Conservation (phyloP, 2,113 vertebrate species). For the Rattus norvegicus region DNA sequence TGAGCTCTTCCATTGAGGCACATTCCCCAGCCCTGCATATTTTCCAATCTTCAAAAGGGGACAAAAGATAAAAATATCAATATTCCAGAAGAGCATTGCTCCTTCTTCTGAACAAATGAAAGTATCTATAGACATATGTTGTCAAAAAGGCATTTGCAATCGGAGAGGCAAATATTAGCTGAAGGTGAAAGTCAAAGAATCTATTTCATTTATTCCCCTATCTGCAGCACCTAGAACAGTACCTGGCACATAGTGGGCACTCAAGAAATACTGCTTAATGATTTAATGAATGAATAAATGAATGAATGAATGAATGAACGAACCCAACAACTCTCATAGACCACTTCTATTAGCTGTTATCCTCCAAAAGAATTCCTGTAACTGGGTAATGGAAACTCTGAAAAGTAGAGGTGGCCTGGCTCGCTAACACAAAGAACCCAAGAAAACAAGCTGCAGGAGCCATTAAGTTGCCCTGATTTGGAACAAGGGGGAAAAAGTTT, state of each 20-base stretch:
- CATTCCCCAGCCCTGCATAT: not conserved
- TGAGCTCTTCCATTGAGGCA: not conserved
- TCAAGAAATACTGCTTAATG: constrained; percentile 52
- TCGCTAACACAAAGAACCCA: constrained; percentile 42
- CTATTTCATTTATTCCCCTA: constrained; percentile 43
- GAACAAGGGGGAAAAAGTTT: constrained; percentile 2
- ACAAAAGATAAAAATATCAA: constrained; percentile 40
- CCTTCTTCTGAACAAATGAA: constrained; percentile 47
- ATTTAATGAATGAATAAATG: constrained; percentile 37
- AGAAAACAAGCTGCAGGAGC: constrained; percentile 38
- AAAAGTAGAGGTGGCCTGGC: not conserved
- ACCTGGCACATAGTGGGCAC: constrained; percentile 79
- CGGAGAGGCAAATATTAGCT: constrained; percentile 51
- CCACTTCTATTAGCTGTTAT: constrained; percentile 37
- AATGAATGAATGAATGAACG: constrained; percentile 18
- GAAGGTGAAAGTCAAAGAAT: constrained; percentile 33
- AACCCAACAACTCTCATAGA: not conserved
- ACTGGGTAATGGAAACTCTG: constrained; percentile 3
- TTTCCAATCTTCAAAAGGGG: constrained; percentile 37
- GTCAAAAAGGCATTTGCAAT: constrained; percentile 33
- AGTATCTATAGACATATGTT: constrained; percentile 32
- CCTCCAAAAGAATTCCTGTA: constrained; percentile 39
- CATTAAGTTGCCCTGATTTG: not conserved
- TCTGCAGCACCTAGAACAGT: constrained; percentile 77
- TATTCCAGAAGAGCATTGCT: constrained; percentile 36